Evolutionary conservation across 2,888 invertebrate genomes (phyloP).

Genomic region (Lepidocyrtinus sp.): DNA sequence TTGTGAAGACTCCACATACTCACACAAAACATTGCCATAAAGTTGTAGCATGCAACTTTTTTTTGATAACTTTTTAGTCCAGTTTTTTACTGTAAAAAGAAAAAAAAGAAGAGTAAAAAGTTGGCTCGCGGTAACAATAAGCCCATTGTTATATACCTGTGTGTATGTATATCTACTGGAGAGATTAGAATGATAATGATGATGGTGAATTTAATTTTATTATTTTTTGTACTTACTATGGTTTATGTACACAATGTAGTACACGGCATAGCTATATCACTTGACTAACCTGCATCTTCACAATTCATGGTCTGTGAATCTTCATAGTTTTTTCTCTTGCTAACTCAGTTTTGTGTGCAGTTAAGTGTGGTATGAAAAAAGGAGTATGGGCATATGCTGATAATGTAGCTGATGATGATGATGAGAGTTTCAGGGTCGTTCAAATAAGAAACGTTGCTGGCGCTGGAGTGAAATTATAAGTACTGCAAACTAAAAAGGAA

Average conservation of each 20-base stretch:
- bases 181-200: background rate
- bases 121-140: constrained; percentile 44
- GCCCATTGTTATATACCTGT: constrained; percentile 48
- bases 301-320: constrained; percentile 59
- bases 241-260: constrained; percentile 18
- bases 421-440: constrained; percentile 55
- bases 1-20: background rate
- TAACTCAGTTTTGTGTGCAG: constrained; percentile 23
- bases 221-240: background rate
- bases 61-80: constrained; percentile 12
- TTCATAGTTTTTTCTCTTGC: constrained; percentile 32
- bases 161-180: too few relatives aligned
- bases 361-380: constrained; percentile 31
- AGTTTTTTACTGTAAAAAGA: constrained; percentile 28
- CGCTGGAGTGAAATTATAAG: constrained; percentile 39
- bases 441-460: constrained; percentile 30
- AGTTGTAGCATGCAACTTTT: background rate
- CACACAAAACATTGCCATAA: constrained; percentile 1
- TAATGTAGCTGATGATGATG: constrained; percentile 44
- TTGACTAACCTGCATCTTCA: constrained; percentile 55
- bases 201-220: background rate
- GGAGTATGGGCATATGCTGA: constrained; percentile 4
- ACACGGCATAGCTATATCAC: constrained; percentile 25
- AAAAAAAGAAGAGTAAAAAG: constrained; percentile 31
- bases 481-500: constrained; percentile 40